Evolutionary conservation across 2,888 invertebrate species (phyloP).

Genomic region (Pantelozetes paolii): DNA sequence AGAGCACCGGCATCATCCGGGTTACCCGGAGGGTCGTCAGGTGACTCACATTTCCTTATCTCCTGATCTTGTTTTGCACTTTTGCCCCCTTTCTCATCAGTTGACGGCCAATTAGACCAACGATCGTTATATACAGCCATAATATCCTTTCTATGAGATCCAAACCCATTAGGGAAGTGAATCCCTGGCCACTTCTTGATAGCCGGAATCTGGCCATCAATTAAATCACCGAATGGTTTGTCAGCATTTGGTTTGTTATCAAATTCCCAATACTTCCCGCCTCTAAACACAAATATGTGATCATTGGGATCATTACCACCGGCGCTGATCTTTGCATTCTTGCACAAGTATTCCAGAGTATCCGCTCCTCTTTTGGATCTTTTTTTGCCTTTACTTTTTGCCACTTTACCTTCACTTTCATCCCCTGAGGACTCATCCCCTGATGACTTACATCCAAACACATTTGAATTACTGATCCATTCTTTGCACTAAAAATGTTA

Average conservation of each 20-base stretch:
- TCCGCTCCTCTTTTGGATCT: background rate
- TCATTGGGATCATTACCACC: background rate
- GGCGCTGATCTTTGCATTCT: conserved; percentile 13
- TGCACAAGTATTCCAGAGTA: background rate
- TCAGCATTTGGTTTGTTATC: conserved; percentile 6
- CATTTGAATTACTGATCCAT: background rate
- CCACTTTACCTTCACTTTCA: background rate
- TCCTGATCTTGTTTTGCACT: background rate
- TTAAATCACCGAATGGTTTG: conserved; percentile 15
- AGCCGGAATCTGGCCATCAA: background rate
- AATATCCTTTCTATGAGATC: background rate
- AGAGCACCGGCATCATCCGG: background rate
- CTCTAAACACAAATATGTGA: conserved; percentile 13
- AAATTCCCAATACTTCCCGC: conserved; percentile 21
- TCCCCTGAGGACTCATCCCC: background rate
- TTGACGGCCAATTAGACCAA: background rate
- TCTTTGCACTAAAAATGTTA: background rate
- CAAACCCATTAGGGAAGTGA: background rate
- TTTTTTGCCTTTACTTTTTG: background rate
- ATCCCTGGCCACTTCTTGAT: conserved; percentile 7
- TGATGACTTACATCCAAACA: background rate
- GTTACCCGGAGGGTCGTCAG: background rate
- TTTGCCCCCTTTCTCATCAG: background rate
- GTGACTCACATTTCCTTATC: background rate
- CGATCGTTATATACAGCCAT: background rate